phyloP scores from a whole-genome alignment of 2,888 invertebrate species.

The Microchrysa polita region DNA sequence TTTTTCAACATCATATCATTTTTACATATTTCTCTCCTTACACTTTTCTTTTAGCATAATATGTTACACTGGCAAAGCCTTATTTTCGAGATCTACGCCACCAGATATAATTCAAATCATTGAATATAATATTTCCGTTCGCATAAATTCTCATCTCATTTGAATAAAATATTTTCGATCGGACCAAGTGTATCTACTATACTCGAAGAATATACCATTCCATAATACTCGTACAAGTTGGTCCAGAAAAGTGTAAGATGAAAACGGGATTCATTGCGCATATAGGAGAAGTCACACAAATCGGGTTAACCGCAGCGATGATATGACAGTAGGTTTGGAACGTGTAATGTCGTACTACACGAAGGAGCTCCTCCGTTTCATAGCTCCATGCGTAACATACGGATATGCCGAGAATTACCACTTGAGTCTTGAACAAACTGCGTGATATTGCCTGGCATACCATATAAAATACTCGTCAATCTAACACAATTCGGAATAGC shows the following conservation, averaged over 20 bases:
- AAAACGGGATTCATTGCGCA: constrained; percentile 25
- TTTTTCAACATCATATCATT: constrained; percentile 37
- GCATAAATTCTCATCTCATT: constrained; percentile 49
- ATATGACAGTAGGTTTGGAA: not conserved
- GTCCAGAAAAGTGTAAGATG: constrained; percentile 24
- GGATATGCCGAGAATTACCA: constrained; percentile 36
- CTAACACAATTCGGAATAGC: constrained; percentile 44
- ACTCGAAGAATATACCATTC: too few species aligned
- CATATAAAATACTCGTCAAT: constrained; percentile 38
- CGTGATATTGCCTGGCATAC: constrained; percentile 32
- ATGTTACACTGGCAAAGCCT: constrained; percentile 29
- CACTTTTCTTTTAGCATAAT: constrained; percentile 29
- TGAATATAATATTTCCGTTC: constrained; percentile 49
- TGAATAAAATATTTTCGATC: constrained; percentile 48
- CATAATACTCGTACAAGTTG: too few species aligned
- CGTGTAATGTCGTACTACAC: not conserved
- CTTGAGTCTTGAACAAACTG: constrained; percentile 29
- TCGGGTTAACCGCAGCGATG: too few species aligned
- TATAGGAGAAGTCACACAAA: not conserved
- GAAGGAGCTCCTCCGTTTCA: too few species aligned
- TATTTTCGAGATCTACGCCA: constrained; percentile 46
- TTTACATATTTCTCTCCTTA: constrained; percentile 39
- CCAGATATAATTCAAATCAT: constrained; percentile 49
- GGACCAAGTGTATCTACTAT: constrained; percentile 31
- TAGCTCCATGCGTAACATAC: constrained; percentile 1